Percentiles rank a stretch among this genome's conserved stretches.
Evolutionary conservation across 2,797 vertebrate genomes (phyloP).

Genomic region (Hippoglossus hippoglossus): DNA sequence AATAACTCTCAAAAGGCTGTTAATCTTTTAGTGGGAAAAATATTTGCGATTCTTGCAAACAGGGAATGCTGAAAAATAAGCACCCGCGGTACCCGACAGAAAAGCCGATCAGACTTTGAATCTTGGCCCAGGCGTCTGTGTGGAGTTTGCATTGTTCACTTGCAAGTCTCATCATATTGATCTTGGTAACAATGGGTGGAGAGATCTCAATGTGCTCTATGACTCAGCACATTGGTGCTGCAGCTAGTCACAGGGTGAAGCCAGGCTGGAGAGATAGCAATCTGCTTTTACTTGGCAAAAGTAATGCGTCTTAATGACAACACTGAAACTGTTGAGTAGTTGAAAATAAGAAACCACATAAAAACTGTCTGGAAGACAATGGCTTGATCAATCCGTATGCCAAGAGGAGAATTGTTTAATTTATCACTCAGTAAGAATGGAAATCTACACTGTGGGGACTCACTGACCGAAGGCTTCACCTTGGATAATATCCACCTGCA

Average conservation of each 20-base stretch:
- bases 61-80: not conserved
- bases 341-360: conserved; percentile 39
- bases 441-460: conserved; percentile 39
- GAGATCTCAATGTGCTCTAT: conserved; percentile 53
- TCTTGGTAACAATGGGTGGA: conserved; percentile 66
- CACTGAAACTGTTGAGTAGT: conserved; percentile 43
- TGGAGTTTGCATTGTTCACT: conserved; percentile 61
- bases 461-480: conserved; percentile 33
- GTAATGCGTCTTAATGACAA: conserved; percentile 42
- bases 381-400: conserved; percentile 44
- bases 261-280: conserved; percentile 31
- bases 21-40: too few relatives aligned
- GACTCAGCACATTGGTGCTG: conserved; percentile 69
- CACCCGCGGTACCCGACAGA: conserved; percentile 9
- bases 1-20: too few relatives aligned
- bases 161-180: conserved; percentile 60
- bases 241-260: conserved; percentile 56
- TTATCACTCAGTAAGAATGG: conserved; percentile 3
- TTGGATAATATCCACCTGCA: conserved; percentile 46
- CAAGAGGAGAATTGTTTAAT: conserved; percentile 31
- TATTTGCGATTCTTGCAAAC: conserved; percentile 5
- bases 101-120: not conserved
- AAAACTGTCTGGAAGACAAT: conserved; percentile 39
- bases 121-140: conserved; percentile 17
- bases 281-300: conserved; percentile 31